Evolutionary conservation across 1,140 invertebrate species (phyloP), one percentile per base, ranked within the genome.

Genomic region (Oncopeltus fasciatus): DNA sequence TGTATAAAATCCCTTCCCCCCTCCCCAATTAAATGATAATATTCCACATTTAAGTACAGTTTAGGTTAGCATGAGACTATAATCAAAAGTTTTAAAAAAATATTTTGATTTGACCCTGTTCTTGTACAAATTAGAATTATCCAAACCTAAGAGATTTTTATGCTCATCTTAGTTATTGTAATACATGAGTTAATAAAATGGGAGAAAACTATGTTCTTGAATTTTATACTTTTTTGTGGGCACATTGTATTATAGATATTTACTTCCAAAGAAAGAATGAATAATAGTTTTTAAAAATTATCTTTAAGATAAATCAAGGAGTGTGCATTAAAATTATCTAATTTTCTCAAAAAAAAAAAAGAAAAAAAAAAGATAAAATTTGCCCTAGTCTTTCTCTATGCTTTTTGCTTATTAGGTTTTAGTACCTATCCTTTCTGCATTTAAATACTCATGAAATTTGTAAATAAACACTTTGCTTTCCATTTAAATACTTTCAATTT

Each of bases 401-500:
- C 49, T 53, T 53, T 46, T 53, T 53, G 49, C 49, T 53, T 53
- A 14, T 26, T 53, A 53, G 49, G 49, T 53, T 53, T 53, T 53
- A 53, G 49, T 53, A 21, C 24, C 24, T 14, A 24, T 53, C 26
- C n/a, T n/a, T 53, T 53, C 24, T 26, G 18, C 49, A 18, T 53
- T 24, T 14, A 18, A 53, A 53, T 53, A 53, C 49, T 53, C 49
- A 53, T 4, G 12, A 21, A 20, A 24, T 53, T 53, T 53, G 49
- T 53, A 53, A 53, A 53, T 53, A 53, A 26, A 24, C 12, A 53
- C 26, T 51, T 53, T 21, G 20, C 49, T 14, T 24, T 27, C 49
- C 21, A 24, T 14, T 24, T 53, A 24, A 26, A 53, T 26, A 53
- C 14, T n/a, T 20, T n/a, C 21, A 18, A 46, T 20, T n/a, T 3